Conservation (phyloP, 2,113 vertebrate genomes). For the Sinocyclocheilus rhinocerous region DNA sequence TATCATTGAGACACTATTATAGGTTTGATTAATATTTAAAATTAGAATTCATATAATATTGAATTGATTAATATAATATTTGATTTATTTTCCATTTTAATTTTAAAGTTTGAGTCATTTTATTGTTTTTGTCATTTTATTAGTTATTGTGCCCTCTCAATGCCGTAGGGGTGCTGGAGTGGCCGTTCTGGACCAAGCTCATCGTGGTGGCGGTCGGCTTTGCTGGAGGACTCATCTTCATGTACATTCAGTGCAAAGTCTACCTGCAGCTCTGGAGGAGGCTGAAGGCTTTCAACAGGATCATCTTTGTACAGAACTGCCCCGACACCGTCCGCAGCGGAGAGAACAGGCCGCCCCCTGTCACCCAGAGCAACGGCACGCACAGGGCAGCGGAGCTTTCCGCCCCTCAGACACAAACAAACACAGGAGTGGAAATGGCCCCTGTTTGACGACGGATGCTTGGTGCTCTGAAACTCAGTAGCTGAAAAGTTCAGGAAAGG, state of each 20-base stretch:
- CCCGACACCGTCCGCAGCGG: slow-evolving; percentile 86
- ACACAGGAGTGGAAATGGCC: slow-evolving; percentile 72
- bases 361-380: slow-evolving; percentile 67
- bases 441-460: slow-evolving; percentile 78
- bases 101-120: no score
- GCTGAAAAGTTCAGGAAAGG: neutral
- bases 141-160: slow-evolving; percentile 5
- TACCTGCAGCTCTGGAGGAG: slow-evolving; percentile 95
- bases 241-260: slow-evolving; percentile 97
- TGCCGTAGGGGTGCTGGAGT: slow-evolving; percentile 88
- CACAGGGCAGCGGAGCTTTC: slow-evolving; percentile 79
- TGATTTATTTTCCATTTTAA: no score
- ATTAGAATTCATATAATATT: no score
- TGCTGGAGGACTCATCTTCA: slow-evolving; percentile 92
- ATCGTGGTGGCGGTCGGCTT: slow-evolving; percentile 92
- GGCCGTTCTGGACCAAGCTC: slow-evolving; percentile 97
- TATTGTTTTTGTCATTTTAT: no score
- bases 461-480: neutral
- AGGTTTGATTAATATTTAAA: no score
- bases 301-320: slow-evolving; percentile 98
- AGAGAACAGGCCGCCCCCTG: slow-evolving; percentile 71
- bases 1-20: no score
- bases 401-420: slow-evolving; percentile 72
- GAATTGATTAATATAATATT: no score
- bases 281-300: slow-evolving; percentile 95